Conservation (phyloP, 2,113 vertebrate genomes). For the Tiliqua scincoides region DNA sequence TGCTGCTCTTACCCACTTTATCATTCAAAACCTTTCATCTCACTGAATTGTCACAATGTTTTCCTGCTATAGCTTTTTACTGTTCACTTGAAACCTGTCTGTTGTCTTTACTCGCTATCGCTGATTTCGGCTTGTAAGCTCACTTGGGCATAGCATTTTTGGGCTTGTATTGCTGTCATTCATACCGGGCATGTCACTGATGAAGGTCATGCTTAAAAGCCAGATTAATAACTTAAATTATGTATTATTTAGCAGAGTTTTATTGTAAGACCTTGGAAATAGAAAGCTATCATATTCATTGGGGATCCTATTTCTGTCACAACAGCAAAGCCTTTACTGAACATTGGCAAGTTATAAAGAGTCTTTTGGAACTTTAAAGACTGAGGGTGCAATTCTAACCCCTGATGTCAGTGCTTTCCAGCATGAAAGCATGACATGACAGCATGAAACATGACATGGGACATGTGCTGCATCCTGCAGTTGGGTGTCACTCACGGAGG, state of each 20-base stretch:
- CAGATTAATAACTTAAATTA: background rate
- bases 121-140: constrained; percentile 55
- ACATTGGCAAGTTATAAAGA: background rate
- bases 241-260: background rate
- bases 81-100: constrained; percentile 29
- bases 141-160: constrained; percentile 43
- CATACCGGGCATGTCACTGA: background rate
- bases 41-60: background rate
- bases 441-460: too few relatives aligned
- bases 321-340: background rate
- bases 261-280: background rate
- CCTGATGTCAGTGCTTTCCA: too few relatives aligned
- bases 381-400: background rate
- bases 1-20: constrained; percentile 29
- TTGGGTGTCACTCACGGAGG: too few relatives aligned
- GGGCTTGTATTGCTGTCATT: background rate
- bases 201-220: background rate
- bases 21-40: constrained; percentile 3
- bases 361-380: background rate
- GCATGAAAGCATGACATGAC: too few relatives aligned
- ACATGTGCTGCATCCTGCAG: too few relatives aligned
- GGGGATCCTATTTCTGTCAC: background rate
- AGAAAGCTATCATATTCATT: background rate
- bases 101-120: constrained; percentile 19
- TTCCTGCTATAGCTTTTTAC: constrained; percentile 27